phyloP scores from a whole-genome alignment of 35 echinoderm and acorn worm genomes.

The Ophiothrix spiculata region DNA sequence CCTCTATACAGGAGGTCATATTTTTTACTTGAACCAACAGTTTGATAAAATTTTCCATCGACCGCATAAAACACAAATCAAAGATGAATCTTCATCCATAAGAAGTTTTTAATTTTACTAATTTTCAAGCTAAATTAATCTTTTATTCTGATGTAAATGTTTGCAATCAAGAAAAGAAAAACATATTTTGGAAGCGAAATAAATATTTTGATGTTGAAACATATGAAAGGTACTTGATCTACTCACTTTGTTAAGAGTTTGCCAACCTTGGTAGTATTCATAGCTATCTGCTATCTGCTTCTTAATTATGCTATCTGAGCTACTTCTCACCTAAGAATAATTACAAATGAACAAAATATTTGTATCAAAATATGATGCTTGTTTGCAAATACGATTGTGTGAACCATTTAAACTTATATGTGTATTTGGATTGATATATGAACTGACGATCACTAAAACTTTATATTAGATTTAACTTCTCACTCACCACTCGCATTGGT shows the following conservation, averaged over 20 bases:
- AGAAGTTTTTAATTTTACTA: no score
- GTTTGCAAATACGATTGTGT: neutral
- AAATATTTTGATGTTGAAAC: neutral
- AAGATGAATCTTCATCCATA: no score
- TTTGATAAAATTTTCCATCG: no score
- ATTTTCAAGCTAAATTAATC: no score
- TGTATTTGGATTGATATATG: neutral
- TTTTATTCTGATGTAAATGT: neutral
- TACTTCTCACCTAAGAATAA: neutral
- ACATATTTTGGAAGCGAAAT: neutral
- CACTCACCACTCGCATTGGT: neutral
- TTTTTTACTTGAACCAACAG: no score
- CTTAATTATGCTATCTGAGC: neutral
- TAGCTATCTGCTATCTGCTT: neutral
- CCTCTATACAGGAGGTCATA: no score
- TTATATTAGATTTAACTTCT: neutral
- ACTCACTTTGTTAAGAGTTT: slow-evolving; percentile 11
- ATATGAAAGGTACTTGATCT: neutral
- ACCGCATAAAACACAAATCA: no score
- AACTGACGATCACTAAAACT: neutral
- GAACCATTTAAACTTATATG: neutral
- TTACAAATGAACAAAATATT: neutral
- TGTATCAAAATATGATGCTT: neutral
- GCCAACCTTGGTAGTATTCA: slow-evolving; percentile 4
- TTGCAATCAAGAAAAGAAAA: neutral